A percentile compares a stretch with the other conserved stretches of the same genome.
Evolutionary conservation across 1,140 invertebrate genomes (phyloP).

Genomic region (Stegodyphus dumicola): DNA sequence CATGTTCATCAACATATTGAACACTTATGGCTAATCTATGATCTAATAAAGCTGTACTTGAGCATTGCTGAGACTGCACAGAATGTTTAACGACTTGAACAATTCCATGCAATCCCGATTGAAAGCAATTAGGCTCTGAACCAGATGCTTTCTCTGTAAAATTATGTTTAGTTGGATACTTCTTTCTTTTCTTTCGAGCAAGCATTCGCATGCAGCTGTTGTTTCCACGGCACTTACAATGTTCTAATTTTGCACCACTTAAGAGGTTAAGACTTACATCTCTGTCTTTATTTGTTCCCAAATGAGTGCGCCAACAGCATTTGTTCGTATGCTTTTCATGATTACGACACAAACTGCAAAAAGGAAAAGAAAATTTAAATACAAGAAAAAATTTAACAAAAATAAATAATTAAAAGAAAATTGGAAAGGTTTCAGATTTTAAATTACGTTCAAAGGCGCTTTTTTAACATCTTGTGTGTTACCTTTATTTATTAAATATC

Average conservation of each 20-base stretch:
- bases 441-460: too few relatives aligned
- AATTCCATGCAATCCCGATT: conserved; percentile 21
- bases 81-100: conserved; percentile 30
- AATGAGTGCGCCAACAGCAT: neutral
- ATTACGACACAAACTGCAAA: conserved; percentile 26
- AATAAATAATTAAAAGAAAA: too few relatives aligned
- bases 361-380: neutral
- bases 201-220: neutral
- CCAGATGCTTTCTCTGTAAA: conserved; percentile 5
- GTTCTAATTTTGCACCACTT: conserved; percentile 15
- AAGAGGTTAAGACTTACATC: conserved; percentile 3
- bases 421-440: too few relatives aligned
- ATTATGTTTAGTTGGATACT: neutral
- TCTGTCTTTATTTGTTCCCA: conserved; percentile 10
- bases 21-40: conserved; percentile 29
- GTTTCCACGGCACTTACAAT: conserved; percentile 24
- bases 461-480: too few relatives aligned
- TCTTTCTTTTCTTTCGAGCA: conserved; percentile 34
- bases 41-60: conserved; percentile 24
- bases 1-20: conserved; percentile 61
- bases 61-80: neutral
- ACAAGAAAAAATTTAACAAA: neutral
- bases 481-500: too few relatives aligned
- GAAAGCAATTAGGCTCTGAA: conserved; percentile 5
- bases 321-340: neutral